Base-by-base conservation (phyloP, 2,888 invertebrate genomes). In the Acanthococcus lagerstroemiae region DNA sequence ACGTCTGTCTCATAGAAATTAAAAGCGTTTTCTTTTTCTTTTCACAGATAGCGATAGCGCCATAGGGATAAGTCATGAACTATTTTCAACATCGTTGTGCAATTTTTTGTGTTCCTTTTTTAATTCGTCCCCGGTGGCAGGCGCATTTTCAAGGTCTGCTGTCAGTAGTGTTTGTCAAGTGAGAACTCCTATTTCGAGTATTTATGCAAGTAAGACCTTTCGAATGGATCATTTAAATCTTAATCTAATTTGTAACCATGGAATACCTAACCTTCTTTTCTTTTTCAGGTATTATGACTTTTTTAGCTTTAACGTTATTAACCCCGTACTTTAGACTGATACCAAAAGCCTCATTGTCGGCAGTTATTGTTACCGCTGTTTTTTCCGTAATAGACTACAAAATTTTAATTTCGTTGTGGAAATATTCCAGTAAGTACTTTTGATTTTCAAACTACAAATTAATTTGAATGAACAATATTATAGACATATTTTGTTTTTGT, bases 81-180 rank as follows among this genome's bases (percentile, higher is more conserved):
- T 95, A 85, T 75, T 92, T 70, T 87, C 92, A 0, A 81, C 94
- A 63, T 90, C 90, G 7, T 73, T 88, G 61, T 86, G 88, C 74
- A 94, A 94, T 76, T 79, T 90, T 70, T 78, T 87, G 68, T 93
- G 93, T 26, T 84, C 90, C 50, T 87, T 90, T 74, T 84, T 91
- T 61, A 85, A 84, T 72, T 86, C 93, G 21, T 90, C 94, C 84
- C 94, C 95, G 54, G 85, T 89, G 26, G 84, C 86, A 74, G 94
- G 90, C 69, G 90, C 90, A 50, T 91, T 92, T 78, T 89, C 90
- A 4, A 81, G 91, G 73, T 90, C 93, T 68, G 94, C 94, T 68
- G 91, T 95, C 1, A 88, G 90, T 73, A 86, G 88, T 75, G 86
- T 90, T 55, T 90, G 90, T 75, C 93, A 93, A 61, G 90, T 94